These are phyloP conservation scores for Drosophila ustulata DNA, from an alignment of 2,888 invertebrate species.

Conservation along the genomic window DNA sequence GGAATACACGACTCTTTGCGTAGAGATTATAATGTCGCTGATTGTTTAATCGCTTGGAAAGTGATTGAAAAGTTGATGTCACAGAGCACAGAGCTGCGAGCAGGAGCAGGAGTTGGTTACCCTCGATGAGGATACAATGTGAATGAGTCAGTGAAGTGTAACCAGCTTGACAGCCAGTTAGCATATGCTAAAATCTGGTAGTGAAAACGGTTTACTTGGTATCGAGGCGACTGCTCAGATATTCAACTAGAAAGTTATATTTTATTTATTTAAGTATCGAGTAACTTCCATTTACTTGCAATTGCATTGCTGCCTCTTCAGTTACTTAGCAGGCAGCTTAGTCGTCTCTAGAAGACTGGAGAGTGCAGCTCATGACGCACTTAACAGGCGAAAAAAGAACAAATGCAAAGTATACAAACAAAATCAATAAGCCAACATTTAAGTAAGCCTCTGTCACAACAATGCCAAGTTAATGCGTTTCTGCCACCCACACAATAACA, in stretches of 20 bases:
- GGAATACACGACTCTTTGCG: conserved; percentile 73
- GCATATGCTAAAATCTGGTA: conserved; percentile 38
- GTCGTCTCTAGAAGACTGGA: conserved; percentile 4
- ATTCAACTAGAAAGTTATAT: conserved; percentile 9
- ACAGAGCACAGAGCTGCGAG: conserved; percentile 3
- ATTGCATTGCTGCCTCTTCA: conserved; percentile 17
- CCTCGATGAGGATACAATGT: conserved; percentile 10
- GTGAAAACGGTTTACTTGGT: neutral
- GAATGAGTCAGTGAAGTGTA: conserved; percentile 52
- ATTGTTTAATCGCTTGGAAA: conserved; percentile 80
- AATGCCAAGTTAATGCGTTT: conserved; percentile 57
- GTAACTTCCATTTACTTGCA: conserved; percentile 26
- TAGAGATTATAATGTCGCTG: conserved; percentile 74
- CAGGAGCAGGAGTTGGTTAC: neutral
- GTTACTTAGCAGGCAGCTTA: conserved; percentile 39
- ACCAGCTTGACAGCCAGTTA: conserved; percentile 33
- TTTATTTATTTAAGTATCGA: conserved; percentile 24
- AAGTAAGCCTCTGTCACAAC: conserved; percentile 65
- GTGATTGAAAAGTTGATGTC: conserved; percentile 74
- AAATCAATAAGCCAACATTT: conserved; percentile 73
- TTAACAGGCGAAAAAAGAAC: conserved; percentile 22
- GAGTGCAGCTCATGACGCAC: conserved; percentile 54
- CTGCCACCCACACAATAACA: conserved; percentile 40
- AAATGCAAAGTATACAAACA: conserved; percentile 8
- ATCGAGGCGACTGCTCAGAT: neutral